Evolutionary conservation across 2,113 vertebrate genomes (phyloP).

Genomic region (Aegotheles bennettii): DNA sequence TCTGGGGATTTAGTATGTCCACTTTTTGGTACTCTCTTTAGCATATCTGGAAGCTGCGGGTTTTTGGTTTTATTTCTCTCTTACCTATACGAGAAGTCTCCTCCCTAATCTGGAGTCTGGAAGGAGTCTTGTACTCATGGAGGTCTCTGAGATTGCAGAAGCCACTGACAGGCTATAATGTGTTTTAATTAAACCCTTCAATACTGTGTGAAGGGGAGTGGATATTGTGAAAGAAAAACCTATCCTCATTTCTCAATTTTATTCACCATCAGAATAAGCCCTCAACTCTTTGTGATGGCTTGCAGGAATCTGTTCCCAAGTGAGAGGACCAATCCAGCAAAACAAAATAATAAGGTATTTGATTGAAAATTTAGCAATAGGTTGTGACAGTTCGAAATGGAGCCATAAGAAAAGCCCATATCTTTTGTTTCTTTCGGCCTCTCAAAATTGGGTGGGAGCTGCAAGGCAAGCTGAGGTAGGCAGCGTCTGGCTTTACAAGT

Average conservation of each 20-base stretch:
- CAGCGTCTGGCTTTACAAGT: neutral
- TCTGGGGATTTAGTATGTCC: neutral
- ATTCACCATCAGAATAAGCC: rapidly evolving
- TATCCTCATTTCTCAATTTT: neutral
- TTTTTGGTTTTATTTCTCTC: neutral
- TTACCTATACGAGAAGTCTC: neutral
- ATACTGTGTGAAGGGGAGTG: neutral
- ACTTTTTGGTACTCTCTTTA: neutral
- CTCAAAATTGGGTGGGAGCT: neutral
- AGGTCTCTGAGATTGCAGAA: neutral
- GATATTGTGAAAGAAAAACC: neutral
- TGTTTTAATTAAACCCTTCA: neutral
- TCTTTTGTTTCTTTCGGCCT: neutral
- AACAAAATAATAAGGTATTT: neutral
- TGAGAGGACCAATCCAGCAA: rapidly evolving
- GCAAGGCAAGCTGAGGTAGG: neutral
- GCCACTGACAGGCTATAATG: neutral
- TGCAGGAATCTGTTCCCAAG: neutral
- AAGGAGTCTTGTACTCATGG: neutral
- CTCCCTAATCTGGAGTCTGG: neutral
- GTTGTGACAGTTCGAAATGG: neutral
- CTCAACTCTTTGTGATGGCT: neutral
- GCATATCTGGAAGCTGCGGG: neutral
- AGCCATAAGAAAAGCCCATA: neutral
- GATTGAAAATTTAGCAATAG: neutral